These are phyloP conservation scores for Odocoileus virginianus DNA, from an alignment of 2,113 vertebrate species.

Conservation along the genomic window DNA sequence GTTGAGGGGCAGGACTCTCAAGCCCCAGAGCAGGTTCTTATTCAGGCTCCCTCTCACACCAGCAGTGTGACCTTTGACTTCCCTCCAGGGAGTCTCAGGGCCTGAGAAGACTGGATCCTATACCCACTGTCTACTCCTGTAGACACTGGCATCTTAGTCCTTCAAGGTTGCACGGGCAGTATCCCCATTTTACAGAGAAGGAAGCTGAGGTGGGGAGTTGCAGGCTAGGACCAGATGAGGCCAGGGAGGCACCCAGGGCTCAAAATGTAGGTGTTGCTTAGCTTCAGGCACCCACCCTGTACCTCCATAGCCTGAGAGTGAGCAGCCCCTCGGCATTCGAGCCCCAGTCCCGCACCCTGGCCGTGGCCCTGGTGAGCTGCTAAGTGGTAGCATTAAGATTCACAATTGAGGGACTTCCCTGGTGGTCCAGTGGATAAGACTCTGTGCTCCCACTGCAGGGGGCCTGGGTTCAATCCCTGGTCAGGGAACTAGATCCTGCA, in stretches of 20 bases:
- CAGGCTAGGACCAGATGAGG: not conserved
- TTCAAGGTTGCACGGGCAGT: fast-evolving
- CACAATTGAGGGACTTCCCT: not conserved
- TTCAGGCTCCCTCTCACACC: not conserved
- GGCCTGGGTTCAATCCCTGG: not conserved
- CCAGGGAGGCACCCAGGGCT: not conserved
- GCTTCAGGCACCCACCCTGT: not conserved
- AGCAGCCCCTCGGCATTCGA: fast-evolving
- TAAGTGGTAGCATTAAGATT: not conserved
- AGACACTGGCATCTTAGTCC: not conserved
- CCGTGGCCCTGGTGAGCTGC: fast-evolving
- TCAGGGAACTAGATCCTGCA: not conserved
- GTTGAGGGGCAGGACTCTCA: not conserved
- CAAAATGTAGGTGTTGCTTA: not conserved
- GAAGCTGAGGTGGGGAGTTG: not conserved
- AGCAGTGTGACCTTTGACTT: not conserved
- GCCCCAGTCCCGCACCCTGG: not conserved
- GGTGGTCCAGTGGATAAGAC: not conserved
- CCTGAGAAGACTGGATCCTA: not conserved
- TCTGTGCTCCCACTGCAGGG: not conserved
- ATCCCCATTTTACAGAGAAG: not conserved
- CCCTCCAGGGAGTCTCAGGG: not conserved
- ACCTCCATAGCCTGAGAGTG: not conserved
- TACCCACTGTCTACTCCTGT: not conserved
- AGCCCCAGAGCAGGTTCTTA: not conserved